Evolutionary conservation across 1,140 invertebrate genomes (phyloP).

Genomic region (Atta colombica): DNA sequence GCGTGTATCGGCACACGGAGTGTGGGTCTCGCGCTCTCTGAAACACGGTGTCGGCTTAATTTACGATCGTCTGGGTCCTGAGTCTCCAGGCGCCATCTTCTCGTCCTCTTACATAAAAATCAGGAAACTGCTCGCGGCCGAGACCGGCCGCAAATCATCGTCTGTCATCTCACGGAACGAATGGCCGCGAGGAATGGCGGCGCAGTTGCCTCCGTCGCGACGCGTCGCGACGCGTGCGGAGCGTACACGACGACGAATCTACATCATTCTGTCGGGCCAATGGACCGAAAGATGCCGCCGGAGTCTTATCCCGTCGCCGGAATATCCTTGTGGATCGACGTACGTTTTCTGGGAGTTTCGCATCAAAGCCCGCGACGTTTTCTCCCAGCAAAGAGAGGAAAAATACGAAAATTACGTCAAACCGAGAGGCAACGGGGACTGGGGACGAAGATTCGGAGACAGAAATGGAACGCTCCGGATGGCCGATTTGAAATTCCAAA

Average conservation of each 20-base stretch:
- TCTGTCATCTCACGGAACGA: slow-evolving; percentile 78
- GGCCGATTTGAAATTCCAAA: slow-evolving; percentile 81
- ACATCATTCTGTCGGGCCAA: slow-evolving; percentile 84
- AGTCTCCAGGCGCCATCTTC: slow-evolving; percentile 79
- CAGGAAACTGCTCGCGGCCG: slow-evolving; percentile 79
- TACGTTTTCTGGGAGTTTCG: slow-evolving; percentile 28
- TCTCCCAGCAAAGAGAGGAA: slow-evolving; percentile 33
- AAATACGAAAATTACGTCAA: slow-evolving; percentile 77
- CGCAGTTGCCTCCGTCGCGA: slow-evolving; percentile 59
- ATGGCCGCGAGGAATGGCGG: slow-evolving; percentile 67
- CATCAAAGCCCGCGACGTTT: slow-evolving; percentile 52
- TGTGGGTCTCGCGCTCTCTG: background rate
- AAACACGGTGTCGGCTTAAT: slow-evolving; percentile 76
- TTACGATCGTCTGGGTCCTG: slow-evolving; percentile 83
- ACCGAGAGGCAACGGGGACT: slow-evolving; percentile 47
- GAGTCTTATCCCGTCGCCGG: slow-evolving; percentile 62
- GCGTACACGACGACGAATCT: slow-evolving; percentile 79
- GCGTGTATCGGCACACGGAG: slow-evolving; percentile 10
- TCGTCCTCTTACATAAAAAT: slow-evolving; percentile 84
- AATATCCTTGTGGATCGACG: slow-evolving; percentile 58
- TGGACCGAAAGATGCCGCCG: slow-evolving; percentile 83
- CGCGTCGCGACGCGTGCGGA: slow-evolving; percentile 53
- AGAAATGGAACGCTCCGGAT: slow-evolving; percentile 32
- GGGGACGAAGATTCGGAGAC: background rate
- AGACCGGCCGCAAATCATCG: slow-evolving; percentile 84